Evolutionary conservation across 2,113 vertebrate genomes (phyloP).

Genomic region (Brienomyrus longianalis): DNA sequence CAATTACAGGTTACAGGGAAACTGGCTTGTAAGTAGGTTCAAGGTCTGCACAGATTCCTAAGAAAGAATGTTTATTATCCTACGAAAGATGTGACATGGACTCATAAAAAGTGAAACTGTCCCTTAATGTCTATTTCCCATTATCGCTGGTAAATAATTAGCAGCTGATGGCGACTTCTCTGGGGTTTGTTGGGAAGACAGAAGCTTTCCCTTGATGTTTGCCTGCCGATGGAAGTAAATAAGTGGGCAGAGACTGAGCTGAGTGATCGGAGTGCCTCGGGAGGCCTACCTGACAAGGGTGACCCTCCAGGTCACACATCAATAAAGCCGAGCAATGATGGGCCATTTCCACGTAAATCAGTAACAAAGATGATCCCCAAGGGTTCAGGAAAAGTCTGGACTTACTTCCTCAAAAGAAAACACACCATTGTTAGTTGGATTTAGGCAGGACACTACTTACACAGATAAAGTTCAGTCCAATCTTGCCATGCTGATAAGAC

Average conservation of each 20-base stretch:
- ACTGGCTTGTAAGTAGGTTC: conserved; percentile 8
- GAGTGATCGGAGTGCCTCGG: neutral
- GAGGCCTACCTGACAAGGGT: neutral
- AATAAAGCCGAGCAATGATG: neutral
- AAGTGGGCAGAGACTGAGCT: neutral
- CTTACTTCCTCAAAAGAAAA: neutral
- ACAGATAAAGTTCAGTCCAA: too few species aligned
- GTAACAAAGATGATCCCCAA: neutral
- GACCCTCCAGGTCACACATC: neutral
- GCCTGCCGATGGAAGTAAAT: neutral
- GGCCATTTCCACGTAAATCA: conserved; percentile 14
- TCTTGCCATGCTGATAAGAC: too few species aligned
- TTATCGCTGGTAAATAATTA: neutral
- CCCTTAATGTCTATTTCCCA: neutral
- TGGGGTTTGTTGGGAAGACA: neutral
- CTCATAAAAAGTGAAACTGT: neutral
- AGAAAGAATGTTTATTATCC: conserved; percentile 3
- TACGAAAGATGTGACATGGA: neutral
- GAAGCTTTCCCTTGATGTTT: neutral
- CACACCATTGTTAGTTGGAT: neutral
- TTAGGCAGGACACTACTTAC: too few species aligned
- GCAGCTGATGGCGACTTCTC: neutral
- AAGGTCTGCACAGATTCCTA: conserved; percentile 18
- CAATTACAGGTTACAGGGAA: neutral
- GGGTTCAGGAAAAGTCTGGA: neutral